phyloP scores from a whole-genome alignment of 2,113 vertebrate genomes.

The Circaetus cinerascens region DNA sequence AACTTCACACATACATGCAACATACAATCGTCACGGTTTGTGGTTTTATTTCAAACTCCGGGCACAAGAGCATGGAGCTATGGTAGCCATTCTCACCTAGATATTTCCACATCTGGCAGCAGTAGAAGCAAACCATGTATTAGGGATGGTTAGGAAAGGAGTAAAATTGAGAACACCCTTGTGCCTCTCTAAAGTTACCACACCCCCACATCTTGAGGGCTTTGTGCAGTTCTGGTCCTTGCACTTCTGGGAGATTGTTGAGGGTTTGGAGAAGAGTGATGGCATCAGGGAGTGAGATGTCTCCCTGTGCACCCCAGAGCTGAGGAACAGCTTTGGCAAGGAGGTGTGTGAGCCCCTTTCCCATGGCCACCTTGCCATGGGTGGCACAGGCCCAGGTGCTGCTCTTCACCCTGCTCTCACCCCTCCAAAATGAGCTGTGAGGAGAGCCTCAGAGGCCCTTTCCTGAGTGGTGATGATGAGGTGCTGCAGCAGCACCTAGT shows the following conservation, averaged over 20 bases:
- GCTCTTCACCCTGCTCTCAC: background rate
- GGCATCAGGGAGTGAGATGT: accelerated
- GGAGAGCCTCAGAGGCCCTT: background rate
- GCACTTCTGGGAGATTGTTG: background rate
- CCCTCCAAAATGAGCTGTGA: accelerated
- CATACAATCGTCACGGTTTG: background rate
- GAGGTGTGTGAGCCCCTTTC: background rate
- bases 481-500: background rate
- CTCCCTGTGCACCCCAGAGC: background rate
- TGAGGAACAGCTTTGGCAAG: background rate
- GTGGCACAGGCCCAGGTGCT: background rate
- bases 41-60: background rate
- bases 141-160: background rate
- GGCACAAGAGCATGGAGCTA: background rate
- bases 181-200: background rate
- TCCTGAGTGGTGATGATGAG: background rate
- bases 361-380: accelerated
- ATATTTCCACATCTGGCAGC: background rate
- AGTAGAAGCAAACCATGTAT: accelerated
- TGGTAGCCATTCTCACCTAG: background rate
- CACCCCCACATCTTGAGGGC: background rate
- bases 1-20: slow-evolving; percentile 43
- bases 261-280: background rate
- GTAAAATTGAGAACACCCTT: background rate
- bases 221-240: background rate